Base-by-base conservation (phyloP, 2,888 invertebrate species). In the Melinaea menophilus region DNA sequence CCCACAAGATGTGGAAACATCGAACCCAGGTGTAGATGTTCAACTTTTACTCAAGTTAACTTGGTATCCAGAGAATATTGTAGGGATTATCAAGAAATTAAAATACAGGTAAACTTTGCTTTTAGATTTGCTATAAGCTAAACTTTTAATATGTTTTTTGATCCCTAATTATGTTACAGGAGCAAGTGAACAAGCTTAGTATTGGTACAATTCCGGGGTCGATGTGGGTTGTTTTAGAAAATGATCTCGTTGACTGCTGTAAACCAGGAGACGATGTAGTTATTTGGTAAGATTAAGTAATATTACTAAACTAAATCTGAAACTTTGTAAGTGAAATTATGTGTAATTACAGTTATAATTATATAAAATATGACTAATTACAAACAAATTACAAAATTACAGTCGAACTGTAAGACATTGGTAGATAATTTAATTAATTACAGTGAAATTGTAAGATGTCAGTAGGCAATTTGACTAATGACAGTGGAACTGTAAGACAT, bases 191-290 rank as follows among this genome's bases (percentile, higher is more conserved):
- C 72, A 94, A 94, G 75, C 85, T 95, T 67, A 92, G 92, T 66
- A 91, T 95, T 69, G 95, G 95, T 4, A 92, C 93, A 34, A 94
- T 96, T 74, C 96, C 96, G 0, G 92, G 94, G 12, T 93, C 95
- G 0, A 92, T 96, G 90, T 94, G 94, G 93, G 94, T 96, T 0
- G 94, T 95, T 0, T 78, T 97, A 54, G 95, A 96, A 78, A 94
- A 97, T 88, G 97, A 97, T 85, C 88, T 98, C 34, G 97, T 97
- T 0, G 97, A 97, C 82, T 88, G 88, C 67, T 97, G 97, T 79
- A 96, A 96, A 82, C 97, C 97, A 59, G 98, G 98, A 1, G 97
- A 98, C 91, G 95, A 96, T 90, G 93, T 97, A 13, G 93, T 94
- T 69, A 93, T 97, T 69, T 95, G 95, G 97, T 97, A 86, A 79